phyloP scores from a whole-genome alignment of 2,797 vertebrate species.

The Urocyon cinereoargenteus region DNA sequence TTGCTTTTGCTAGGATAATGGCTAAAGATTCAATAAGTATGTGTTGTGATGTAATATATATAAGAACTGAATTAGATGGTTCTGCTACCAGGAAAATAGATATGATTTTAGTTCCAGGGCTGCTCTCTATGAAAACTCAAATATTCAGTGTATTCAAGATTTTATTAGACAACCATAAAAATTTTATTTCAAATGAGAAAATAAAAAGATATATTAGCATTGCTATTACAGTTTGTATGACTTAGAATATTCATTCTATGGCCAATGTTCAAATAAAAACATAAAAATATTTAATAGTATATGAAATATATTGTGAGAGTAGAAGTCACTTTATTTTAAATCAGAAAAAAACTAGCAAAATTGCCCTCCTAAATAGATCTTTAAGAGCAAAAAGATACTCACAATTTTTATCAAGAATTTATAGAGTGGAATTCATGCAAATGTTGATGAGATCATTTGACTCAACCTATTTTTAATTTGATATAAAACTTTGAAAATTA shows the following conservation, averaged over 20 bases:
- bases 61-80: constrained; percentile 25
- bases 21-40: background rate
- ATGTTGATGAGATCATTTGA: constrained; percentile 59
- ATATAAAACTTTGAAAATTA: constrained; percentile 70
- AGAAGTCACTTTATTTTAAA: constrained; percentile 68
- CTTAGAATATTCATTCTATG: constrained; percentile 52
- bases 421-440: constrained; percentile 42
- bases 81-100: constrained; percentile 15
- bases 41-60: background rate
- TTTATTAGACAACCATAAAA: constrained; percentile 26
- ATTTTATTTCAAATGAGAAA: constrained; percentile 56
- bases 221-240: constrained; percentile 3
- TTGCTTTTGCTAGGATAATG: background rate
- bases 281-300: constrained; percentile 34
- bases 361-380: constrained; percentile 54
- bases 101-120: background rate
- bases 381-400: background rate
- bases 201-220: background rate
- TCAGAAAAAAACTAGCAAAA: constrained; percentile 36
- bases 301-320: constrained; percentile 14
- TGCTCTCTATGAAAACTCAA: background rate
- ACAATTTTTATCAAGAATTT: constrained; percentile 69
- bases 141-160: background rate
- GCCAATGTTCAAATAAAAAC: constrained; percentile 33
- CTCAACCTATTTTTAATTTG: constrained; percentile 66